Percentiles rank a stretch among this genome's conserved stretches.
phyloP scores from a whole-genome alignment of 1,140 invertebrate species.

The Macrotrachela quadricornifera region DNA sequence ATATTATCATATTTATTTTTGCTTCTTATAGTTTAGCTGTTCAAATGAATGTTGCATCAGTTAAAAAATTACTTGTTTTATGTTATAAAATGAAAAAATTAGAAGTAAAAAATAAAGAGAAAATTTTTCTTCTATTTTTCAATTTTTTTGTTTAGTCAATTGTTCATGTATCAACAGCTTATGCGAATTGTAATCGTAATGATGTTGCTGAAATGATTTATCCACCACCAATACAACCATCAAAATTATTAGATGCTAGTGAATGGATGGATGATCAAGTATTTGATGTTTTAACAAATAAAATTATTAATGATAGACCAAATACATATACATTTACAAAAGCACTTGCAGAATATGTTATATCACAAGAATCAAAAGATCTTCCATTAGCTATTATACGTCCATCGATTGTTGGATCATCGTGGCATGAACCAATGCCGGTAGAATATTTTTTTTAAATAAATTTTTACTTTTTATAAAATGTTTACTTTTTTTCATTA shows the following conservation, averaged over 20 bases:
- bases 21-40: constrained; percentile 22
- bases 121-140: too few relatives aligned
- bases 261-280: constrained; percentile 41
- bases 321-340: constrained; percentile 72
- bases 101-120: constrained; percentile 14
- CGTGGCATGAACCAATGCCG: constrained; percentile 65
- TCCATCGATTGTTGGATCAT: constrained; percentile 66
- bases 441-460: background rate
- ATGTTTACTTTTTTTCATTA: background rate
- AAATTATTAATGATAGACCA: constrained; percentile 45
- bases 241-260: constrained; percentile 62
- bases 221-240: constrained; percentile 60
- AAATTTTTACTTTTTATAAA: background rate
- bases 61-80: constrained; percentile 27
- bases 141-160: constrained; percentile 11
- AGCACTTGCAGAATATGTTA: constrained; percentile 44
- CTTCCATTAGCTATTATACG: constrained; percentile 55
- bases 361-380: constrained; percentile 47
- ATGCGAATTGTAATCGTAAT: constrained; percentile 34
- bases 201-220: constrained; percentile 45
- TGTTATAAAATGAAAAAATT: constrained; percentile 25
- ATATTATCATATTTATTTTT: too few relatives aligned
- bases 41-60: constrained; percentile 33
- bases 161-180: constrained; percentile 35
- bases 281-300: constrained; percentile 46